Base-by-base conservation (phyloP, 2,888 invertebrate species). In the Pachliopta kotzebuea region DNA sequence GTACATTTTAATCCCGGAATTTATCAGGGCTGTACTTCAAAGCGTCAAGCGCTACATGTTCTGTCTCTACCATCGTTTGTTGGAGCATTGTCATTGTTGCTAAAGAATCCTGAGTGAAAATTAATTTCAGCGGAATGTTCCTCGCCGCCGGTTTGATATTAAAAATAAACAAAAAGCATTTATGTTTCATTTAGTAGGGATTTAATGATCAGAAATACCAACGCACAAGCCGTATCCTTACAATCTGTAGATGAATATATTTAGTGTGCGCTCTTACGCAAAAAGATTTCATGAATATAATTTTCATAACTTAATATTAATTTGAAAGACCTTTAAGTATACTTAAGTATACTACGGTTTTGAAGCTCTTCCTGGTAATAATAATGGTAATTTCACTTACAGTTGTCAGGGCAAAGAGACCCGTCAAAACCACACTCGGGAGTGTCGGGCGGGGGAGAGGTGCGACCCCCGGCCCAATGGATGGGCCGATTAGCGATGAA, bases 401-500 rank as follows among this genome's bases (percentile, higher is more conserved):
- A 95, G 81, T 94, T 95, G 86, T 96, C 95, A 6, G 97, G 97
- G 84, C 99, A 99, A 65, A 96, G 92, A 0, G 97, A 95, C 54
- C 96, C 95, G 81, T 99, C 98, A 81, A 96, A 99, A 49, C 99
- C 99, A 84, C 99, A 99, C 67, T 92, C 92, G 0, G 99, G 99
- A 2, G 95, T 96, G 86, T 99, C 99, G 0, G 95, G 95, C 0
- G 98, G 97, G 0, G 97, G 97, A 0, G 94, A 93, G 0, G 85
- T 82, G 55, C 96, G 90, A 7, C 95, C 95, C 18, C 97, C 98
- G 6, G 97, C 95, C 98, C 98, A 98, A 79, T 96, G 95, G 67
- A 98, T 98, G 23, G 92, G 92, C 69, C 95, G 94, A 23, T 94
- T 94, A 11, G 93, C 89, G 18, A 96, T 94, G 73, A 95, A 95